Conservation (phyloP, 2,113 vertebrate genomes). For the Leptobrachium leishanense region DNA sequence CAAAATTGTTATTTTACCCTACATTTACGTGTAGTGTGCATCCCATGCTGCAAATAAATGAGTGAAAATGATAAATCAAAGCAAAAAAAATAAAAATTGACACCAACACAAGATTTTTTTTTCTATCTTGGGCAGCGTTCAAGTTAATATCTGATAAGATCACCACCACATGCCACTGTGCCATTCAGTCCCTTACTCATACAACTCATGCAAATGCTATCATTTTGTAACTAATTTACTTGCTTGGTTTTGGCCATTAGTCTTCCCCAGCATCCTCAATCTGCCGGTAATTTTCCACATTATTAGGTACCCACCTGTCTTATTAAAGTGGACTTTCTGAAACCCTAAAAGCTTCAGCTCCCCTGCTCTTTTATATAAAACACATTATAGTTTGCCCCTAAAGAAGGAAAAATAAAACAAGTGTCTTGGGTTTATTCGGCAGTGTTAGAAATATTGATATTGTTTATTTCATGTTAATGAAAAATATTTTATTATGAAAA, state of each 20-base stretch:
- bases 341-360: constrained; percentile 71
- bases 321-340: constrained; percentile 80
- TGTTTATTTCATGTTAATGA: too few relatives aligned
- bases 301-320: constrained; percentile 86
- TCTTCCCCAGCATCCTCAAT: constrained; percentile 82
- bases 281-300: constrained; percentile 85
- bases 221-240: constrained; percentile 84
- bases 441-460: too few relatives aligned
- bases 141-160: constrained; percentile 56
- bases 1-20: too few relatives aligned
- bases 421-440: too few relatives aligned
- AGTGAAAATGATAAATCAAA: too few relatives aligned
- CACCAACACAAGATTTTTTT: constrained; percentile 54
- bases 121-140: constrained; percentile 64
- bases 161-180: constrained; percentile 76
- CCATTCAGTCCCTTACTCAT: constrained; percentile 64
- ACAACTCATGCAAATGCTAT: constrained; percentile 76
- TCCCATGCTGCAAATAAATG: too few relatives aligned
- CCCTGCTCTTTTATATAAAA: constrained; percentile 75
- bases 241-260: constrained; percentile 80
- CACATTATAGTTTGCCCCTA: constrained; percentile 75
- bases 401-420: constrained; percentile 61
- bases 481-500: too few relatives aligned
- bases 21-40: too few relatives aligned
- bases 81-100: too few relatives aligned